Evolutionary conservation across 1,140 invertebrate genomes (phyloP), one percentile per base, ranked within the genome.

Genomic region (Lutraria rhynchaena): DNA sequence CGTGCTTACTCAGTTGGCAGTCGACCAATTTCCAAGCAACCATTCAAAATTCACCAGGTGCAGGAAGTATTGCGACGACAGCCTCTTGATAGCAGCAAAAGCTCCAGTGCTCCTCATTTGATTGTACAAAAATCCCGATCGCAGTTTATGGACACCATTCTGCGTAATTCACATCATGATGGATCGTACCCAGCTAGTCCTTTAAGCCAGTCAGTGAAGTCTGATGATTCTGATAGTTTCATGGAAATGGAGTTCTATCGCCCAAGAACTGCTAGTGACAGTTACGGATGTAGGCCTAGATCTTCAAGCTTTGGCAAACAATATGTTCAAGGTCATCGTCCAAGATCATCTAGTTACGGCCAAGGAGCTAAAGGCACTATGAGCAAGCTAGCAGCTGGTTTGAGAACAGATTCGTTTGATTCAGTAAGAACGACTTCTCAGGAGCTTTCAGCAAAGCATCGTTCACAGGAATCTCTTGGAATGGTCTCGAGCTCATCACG

Each of bases 1-100:
- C 94, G 97, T 85, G 96, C 97, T 2, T 98, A 98, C 90, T 97
- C 96, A 33, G 95, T 98, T 58, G 97, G 97, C 9, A 97, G 96
- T 33, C 94, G 95, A n/a, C 94, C 95, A 0, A 86, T 74, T 29
- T 35, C 63, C 17, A 85, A 81, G 53, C 58, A 37, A 19, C 41
- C 74, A 11, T 33, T 61, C 4, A 70, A 70, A n/a, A 57, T 80
- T 7, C 77, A 85, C 31, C 51, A 76, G 13, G 78, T 85, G 33
- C 69, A 86, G 22, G 87, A 87, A 5, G 53, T 55, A 3, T 51
- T 82, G n/a, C 44, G 73, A 1, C 76, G 83, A 24, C 81, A 87
- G 19, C 85, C 86, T 0, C 75, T 85, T 3, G 86, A 87, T 67
- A 89, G 85, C 69, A 86, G 82, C 11, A 85, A 87, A 29, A 88